Percentiles rank a stretch among this genome's conserved stretches.
Evolutionary conservation across 1,140 invertebrate genomes (phyloP).

Genomic region (Leptonema lineaticorne): DNA sequence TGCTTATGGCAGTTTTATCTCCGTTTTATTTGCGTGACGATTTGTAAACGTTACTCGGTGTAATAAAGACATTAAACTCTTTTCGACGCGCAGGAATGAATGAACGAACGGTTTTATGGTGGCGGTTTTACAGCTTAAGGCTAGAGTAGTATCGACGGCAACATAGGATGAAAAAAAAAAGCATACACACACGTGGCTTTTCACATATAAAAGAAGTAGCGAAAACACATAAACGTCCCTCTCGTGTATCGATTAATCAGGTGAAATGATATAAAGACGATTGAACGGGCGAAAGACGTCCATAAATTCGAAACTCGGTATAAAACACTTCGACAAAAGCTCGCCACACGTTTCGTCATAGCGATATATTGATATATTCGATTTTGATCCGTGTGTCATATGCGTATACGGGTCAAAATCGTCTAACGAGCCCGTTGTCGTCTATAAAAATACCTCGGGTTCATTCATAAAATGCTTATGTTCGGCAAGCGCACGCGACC

Average conservation of each 20-base stretch:
- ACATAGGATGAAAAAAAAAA: not conserved
- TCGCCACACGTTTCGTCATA: not conserved
- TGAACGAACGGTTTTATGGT: slow-evolving; percentile 10
- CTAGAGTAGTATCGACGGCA: no score
- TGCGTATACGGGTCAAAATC: not conserved
- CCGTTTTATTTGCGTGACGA: slow-evolving; percentile 3
- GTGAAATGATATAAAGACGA: slow-evolving; percentile 27
- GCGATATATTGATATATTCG: no score
- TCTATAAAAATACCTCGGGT: slow-evolving; percentile 38
- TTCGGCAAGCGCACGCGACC: slow-evolving; percentile 27
- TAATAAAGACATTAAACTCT: slow-evolving; percentile 19
- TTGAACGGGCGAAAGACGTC: slow-evolving; percentile 14
- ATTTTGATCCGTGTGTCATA: not conserved
- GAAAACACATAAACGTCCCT: slow-evolving; percentile 9
- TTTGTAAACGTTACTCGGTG: slow-evolving; percentile 10
- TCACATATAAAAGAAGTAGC: not conserved
- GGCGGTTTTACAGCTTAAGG: slow-evolving; percentile 1
- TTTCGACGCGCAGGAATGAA: slow-evolving; percentile 11
- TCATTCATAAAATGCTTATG: slow-evolving; percentile 40
- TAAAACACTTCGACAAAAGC: slow-evolving; percentile 9
- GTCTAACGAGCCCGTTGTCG: not conserved
- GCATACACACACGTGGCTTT: not conserved
- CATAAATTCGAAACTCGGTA: slow-evolving; percentile 15
- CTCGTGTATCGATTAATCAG: slow-evolving; percentile 24
- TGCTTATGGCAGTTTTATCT: not conserved